Conservation (phyloP, 2,113 vertebrate genomes). For the Cryptotis parvus region DNA sequence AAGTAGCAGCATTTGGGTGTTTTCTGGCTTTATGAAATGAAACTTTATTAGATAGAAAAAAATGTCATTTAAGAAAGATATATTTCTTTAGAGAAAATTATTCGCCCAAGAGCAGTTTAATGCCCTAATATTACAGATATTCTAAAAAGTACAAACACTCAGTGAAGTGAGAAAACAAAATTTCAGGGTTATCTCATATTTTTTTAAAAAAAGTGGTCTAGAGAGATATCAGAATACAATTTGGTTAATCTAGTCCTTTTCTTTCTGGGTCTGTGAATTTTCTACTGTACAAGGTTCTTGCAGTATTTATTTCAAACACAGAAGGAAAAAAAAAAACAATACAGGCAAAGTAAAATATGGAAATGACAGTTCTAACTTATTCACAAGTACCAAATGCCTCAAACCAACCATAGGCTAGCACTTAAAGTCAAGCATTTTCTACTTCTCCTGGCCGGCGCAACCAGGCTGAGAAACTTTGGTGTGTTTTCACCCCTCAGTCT, state of each 20-base stretch:
- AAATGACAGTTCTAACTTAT: not conserved
- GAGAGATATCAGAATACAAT: not conserved
- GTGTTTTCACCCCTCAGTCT: not conserved
- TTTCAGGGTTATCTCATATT: not conserved
- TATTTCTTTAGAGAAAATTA: conserved; percentile 14
- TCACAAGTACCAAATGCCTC: not conserved
- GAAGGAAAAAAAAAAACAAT: not conserved
- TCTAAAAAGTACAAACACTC: conserved; percentile 23
- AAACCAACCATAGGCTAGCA: not conserved
- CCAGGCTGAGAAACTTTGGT: not conserved
- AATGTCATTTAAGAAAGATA: not conserved
- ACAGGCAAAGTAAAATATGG: not conserved
- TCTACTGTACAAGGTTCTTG: not conserved
- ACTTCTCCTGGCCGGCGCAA: not conserved
- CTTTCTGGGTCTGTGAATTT: not conserved
- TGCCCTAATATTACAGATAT: not conserved
- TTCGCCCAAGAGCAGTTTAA: conserved; percentile 20
- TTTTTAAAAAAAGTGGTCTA: not conserved
- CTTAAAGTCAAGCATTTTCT: not conserved
- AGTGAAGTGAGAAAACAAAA: not conserved
- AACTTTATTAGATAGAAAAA: not conserved
- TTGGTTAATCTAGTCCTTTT: not conserved
- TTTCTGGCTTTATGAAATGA: conserved; percentile 34
- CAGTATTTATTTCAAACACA: not conserved
- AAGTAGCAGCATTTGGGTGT: not conserved